Base-by-base conservation (phyloP, 2,797 vertebrate genomes). In the Hafferia zeledoni region DNA sequence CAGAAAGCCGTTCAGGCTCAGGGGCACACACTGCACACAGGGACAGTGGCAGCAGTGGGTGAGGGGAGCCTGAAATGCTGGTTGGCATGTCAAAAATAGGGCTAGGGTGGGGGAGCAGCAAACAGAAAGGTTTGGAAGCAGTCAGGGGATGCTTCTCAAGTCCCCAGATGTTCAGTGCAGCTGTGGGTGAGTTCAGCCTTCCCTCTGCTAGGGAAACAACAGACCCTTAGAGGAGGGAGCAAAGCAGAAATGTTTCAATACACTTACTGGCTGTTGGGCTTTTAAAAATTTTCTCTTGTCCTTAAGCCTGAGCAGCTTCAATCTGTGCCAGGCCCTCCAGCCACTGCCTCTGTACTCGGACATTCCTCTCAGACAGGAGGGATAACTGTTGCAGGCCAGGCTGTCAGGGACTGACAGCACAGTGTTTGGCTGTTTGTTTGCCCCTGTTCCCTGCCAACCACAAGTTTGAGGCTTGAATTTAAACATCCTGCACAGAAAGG, bases 401-500 rank as follows among this genome's bases (percentile, higher is more conserved):
- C 67, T 76, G 37, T 16, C 46, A 68, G 92, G 69, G 83, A 6
- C 65, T 78, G 84, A 67, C 65, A 71, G 84, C 19, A 8, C 37
- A 75, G 79, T 43, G 18, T 81, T 76, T 61, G 57, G 78, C 69
- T 91, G 68, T 89, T 81, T 78, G 57, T 93, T 86, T 90, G 78
- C 60, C 41, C n/a, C 47, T 0, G 4, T 65, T 85, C 69, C 78
- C 74, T 88, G 86, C 89, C 63, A 93, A 57, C 74, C 83, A 74
- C 74, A 43, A 77, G n/a, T 68, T 2, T 82, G 72, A 86, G 75
- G 63, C 56, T 87, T 90, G 80, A 84, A 83, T 94, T 93, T 72
- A 94, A 84, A 91, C 84, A 63, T 91, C 63, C 52, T 59, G 84
- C 31, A 47, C n/a, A 61, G 39, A 69, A 89, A 87, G 67, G 63